Conservation (phyloP, 2,113 vertebrate species). For the Pycnonotus jocosus region DNA sequence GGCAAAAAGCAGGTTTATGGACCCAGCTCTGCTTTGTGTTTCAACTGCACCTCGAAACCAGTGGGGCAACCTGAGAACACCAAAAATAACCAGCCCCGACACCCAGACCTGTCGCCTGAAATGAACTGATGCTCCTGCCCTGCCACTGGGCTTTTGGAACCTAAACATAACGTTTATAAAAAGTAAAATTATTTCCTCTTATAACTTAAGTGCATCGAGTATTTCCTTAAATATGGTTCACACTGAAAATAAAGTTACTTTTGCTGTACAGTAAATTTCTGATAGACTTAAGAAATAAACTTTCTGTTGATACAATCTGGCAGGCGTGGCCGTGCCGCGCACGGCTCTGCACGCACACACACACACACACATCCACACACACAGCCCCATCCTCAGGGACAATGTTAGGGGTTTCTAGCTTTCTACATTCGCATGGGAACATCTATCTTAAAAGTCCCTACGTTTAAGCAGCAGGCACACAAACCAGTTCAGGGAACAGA, state of each 20-base stretch:
- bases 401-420: slow-evolving; percentile 45
- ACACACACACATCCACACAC: slow-evolving; percentile 5
- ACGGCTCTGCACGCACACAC: background rate
- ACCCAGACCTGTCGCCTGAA: background rate
- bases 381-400: background rate
- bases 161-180: slow-evolving; percentile 72
- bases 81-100: background rate
- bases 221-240: slow-evolving; percentile 82
- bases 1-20: background rate
- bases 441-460: slow-evolving; percentile 61
- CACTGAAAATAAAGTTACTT: slow-evolving; percentile 77
- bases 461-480: slow-evolving; percentile 46
- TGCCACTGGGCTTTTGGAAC: slow-evolving; percentile 47
- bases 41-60: background rate
- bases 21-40: background rate
- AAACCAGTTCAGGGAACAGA: background rate
- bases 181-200: slow-evolving; percentile 76
- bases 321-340: background rate
- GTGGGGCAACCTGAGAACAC: slow-evolving; percentile 15
- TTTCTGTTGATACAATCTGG: slow-evolving; percentile 66
- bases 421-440: slow-evolving; percentile 49
- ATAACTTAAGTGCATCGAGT: slow-evolving; percentile 82
- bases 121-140: slow-evolving; percentile 7
- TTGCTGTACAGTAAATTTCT: slow-evolving; percentile 73
- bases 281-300: slow-evolving; percentile 71